Evolutionary conservation across 2,888 invertebrate species (phyloP), one percentile per base, ranked within the genome.

Genomic region (Thymelicus lineola): DNA sequence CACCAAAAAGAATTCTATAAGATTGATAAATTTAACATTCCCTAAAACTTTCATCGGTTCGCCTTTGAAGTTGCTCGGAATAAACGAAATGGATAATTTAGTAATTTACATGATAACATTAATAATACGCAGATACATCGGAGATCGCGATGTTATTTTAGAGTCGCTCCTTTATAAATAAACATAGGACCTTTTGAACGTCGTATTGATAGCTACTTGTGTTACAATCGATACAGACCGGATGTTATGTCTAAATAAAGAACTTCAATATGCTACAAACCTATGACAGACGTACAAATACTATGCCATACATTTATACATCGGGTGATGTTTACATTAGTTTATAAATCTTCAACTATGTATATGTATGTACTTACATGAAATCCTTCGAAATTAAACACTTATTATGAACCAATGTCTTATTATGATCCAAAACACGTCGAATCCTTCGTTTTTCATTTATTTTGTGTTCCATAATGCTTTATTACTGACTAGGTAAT

Each of bases 161-260:
- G 57, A 35, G 14, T 57, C 35, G 57, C 4, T 35, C 35, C 57
- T 57, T 57, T 57, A 57, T 57, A 57, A 57, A 57, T 57, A 57
- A 36, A 28, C 28, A 6, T 7, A 57, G 28, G 35, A 35, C 57
- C 36, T 14, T 57, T 57, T 57, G n/a, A 48, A 63, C 15, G 36
- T 36, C 28, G 46, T 61, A 62, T 50, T 50, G 61, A 61, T 62
- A 50, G 62, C 48, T 50, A 50, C 46, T 48, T 50, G 55, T 57
- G 62, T 62, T 62, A 62, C 48, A 62, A 62, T 62, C 62, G 48
- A 62, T 36, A 48, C 36, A 15, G 35, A 62, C 35, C 48, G 48
- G 48, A 61, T 61, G 46, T 69, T 12, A 62, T 62, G 36, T 70
- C 72, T 76, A 73, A 76, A 79, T 77, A 80, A 80, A 81, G 82